Percentiles rank a stretch among this genome's conserved stretches.
These are phyloP conservation scores for Nanorana parkeri DNA, from an alignment of 2,113 vertebrate species.

Conservation along the genomic window DNA sequence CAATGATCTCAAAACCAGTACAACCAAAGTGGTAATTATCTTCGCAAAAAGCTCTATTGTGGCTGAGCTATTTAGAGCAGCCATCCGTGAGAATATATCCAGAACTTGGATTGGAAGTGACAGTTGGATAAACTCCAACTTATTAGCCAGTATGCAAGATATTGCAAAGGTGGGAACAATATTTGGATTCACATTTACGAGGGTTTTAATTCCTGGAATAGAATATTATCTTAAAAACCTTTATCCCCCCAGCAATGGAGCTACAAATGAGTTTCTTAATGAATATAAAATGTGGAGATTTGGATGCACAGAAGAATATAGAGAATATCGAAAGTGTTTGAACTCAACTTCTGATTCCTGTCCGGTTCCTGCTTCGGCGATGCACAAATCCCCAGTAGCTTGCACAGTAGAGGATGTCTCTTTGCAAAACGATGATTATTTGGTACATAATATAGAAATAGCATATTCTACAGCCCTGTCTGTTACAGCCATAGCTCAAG, in stretches of 20 bases:
- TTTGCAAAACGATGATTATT: conserved; percentile 63
- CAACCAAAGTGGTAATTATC: conserved; percentile 66
- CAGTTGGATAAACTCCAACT: conserved; percentile 64
- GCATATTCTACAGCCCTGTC: conserved; percentile 60
- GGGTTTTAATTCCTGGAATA: conserved; percentile 62
- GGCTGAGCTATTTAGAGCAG: conserved; percentile 63
- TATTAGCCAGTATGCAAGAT: conserved; percentile 59
- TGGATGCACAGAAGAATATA: conserved; percentile 61
- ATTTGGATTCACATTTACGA: conserved; percentile 67
- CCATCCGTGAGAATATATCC: conserved; percentile 62
- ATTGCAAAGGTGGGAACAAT: conserved; percentile 71
- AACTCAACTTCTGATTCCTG: conserved; percentile 51
- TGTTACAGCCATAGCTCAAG: conserved; percentile 64
- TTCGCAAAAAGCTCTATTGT: conserved; percentile 67
- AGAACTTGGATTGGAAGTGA: conserved; percentile 73
- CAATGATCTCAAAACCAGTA: conserved; percentile 59
- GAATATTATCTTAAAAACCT: conserved; percentile 65
- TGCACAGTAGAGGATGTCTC: conserved; percentile 59
- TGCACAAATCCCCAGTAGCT: conserved; percentile 53
- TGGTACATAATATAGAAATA: conserved; percentile 47
- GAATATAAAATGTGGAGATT: conserved; percentile 68
- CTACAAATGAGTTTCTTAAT: conserved; percentile 68
- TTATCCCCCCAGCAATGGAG: conserved; percentile 48
- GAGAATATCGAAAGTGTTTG: conserved; percentile 56
- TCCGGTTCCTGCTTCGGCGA: not conserved